Base-by-base conservation (phyloP, 2,113 vertebrate genomes). In the Sinocyclocheilus maitianheensis region DNA sequence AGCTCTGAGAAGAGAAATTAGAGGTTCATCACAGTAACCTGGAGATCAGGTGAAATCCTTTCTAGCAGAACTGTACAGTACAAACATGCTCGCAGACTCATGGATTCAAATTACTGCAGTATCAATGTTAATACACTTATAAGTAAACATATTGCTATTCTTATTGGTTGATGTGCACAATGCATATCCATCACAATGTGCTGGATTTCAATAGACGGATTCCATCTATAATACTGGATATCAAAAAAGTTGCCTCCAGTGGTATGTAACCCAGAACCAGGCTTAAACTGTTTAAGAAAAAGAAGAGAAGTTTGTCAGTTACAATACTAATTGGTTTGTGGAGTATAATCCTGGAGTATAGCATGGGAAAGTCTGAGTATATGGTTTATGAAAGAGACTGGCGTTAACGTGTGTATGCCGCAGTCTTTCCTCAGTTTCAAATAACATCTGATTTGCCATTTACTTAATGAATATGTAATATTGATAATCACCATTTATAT, bases 1-100 rank as follows among this genome's bases (percentile, higher is more conserved):
- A 93, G 91, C 96, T 97, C 98, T 99, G 93, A 0, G 37, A 89
- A 81, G 46, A 72, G 62, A 90, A 84, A 92, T 76, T 1, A 40
- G 80, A 85, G 16, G 77, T 13, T 40, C 14, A 62, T 43, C 13
- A 40, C 53, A 11, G 60, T 24, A 26, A 8, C 20, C 11, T 30
- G 40, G 8, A 5, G 9, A 58, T 34, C 16, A 34, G 48, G 8
- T 77, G 7, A 77, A 20, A 55, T 18, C 24, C 5, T 58, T 1
- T 77, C 46, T 20, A 77, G 48, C 5, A 77, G 30, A n/a, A 22
- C 22, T 63, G 8, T n/a, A 16, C 22, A 67, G 8, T n/a, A 16
- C 22, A 67, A 43, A 26, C n/a, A 81, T 26, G n/a, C 14, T 7
- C 30, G n/a, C n/a, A 48, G 60, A 65, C 40, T 4, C 37, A 65